Evolutionary conservation across 2,888 invertebrate genomes (phyloP), one percentile per base, ranked within the genome.

Genomic region (Heliconius hortense): DNA sequence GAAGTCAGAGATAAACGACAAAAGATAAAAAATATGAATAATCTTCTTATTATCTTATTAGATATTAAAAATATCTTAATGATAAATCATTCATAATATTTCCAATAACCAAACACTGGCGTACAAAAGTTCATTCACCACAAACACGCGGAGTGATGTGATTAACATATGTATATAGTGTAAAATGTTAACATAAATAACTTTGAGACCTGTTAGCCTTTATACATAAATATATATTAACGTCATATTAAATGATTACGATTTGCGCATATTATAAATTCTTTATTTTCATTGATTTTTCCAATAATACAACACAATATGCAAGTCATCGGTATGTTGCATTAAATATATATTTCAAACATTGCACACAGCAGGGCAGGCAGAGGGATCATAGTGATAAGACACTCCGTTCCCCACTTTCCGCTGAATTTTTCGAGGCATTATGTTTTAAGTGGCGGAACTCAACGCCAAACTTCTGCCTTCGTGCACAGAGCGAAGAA

Each of bases 131-230:
- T 31, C 28, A 56, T 69, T 69, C 69, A 69, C 56, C 53, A 56
- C 31, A 31, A 56, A n/a, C 31, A 31, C 56, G 31, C 35, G 15
- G n/a, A 69, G 56, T 69, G 56, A 35, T 56, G 28, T 56, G 15
- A 69, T 69, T 69, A 69, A 31, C 31, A 56, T 66, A 56, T 69
- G n/a, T 67, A 67, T 67, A 53, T 68, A 68, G n/a, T 53, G 35
- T 69, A 69, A 69, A 56, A 28, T 68, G 68, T 53, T 68, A 11
- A 68, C 53, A 68, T 53, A 68, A 68, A 69, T 69, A 21, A 68
- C 39, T 73, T 24, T 28, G 28, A 39, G 39, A 28, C 26, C 48
- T 64, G 72, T 26, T 68, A 26, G 66, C 31, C 31, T 72, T 72
- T 62, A 63, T 39, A 53, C 26, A 77, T 66, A 68, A 26, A 59